Conservation (phyloP, 2,888 invertebrate genomes). For the Calliopum simillimum region DNA sequence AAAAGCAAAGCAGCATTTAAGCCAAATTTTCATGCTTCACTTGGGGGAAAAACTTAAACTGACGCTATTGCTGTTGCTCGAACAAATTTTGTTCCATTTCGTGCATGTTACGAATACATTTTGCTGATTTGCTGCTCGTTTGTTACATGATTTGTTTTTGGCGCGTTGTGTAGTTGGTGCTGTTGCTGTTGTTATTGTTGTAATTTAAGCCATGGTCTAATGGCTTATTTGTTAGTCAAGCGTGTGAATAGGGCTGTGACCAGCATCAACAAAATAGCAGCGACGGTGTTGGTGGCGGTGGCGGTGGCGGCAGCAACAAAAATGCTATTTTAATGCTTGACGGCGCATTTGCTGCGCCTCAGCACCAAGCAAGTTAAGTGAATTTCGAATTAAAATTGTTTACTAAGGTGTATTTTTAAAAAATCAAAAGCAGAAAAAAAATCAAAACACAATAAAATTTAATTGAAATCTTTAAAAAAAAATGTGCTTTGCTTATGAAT, state of each 20-base stretch:
- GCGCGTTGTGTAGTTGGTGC: not conserved
- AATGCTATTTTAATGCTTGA: conserved; percentile 18
- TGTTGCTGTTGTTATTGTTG: not conserved
- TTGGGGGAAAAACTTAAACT: not conserved
- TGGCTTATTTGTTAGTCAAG: conserved; percentile 29
- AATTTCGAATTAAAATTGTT: not conserved
- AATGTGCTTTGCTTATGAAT: not conserved
- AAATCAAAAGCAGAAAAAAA: not conserved
- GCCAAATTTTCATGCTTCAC: conserved; percentile 3
- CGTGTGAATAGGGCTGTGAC: conserved; percentile 25
- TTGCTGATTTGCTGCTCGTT: not conserved
- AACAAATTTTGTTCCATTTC: not conserved
- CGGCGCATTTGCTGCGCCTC: conserved; percentile 2
- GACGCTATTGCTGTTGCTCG: not conserved
- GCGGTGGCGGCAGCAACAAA: not conserved
- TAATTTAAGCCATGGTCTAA: conserved; percentile 20
- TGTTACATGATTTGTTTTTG: conserved; percentile 8
- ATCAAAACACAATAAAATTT: conserved; percentile 7
- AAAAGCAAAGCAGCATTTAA: not conserved
- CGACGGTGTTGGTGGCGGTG: not conserved
- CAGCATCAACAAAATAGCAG: conserved; percentile 5
- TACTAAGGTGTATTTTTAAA: not conserved
- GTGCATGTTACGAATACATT: conserved; percentile 16
- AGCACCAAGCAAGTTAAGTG: not conserved
- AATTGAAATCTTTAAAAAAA: not conserved